Percentiles rank a stretch among this genome's conserved stretches.
These are phyloP conservation scores for Rhyacophila evoluta DNA, from an alignment of 2,888 invertebrate genomes.

Conservation along the genomic window DNA sequence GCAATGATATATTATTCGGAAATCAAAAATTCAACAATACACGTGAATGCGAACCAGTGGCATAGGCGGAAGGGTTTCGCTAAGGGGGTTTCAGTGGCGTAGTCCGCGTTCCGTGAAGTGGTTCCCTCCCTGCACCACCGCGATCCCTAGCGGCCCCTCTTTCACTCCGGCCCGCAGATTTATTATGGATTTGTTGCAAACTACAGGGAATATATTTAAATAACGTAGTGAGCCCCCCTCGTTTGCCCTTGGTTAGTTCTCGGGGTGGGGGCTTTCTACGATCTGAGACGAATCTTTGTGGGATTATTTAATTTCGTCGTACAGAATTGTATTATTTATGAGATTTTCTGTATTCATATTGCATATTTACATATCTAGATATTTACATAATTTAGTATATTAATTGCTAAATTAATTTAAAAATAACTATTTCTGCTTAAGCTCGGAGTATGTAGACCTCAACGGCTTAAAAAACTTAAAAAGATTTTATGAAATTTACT, in stretches of 20 bases:
- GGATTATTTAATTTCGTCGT: not conserved
- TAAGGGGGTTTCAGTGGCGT: constrained; percentile 20
- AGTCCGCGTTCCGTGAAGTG: constrained; percentile 28
- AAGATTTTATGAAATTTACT: too few species aligned
- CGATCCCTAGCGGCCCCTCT: constrained; percentile 18
- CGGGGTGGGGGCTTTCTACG: not conserved
- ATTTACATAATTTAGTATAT: too few species aligned
- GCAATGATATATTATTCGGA: not conserved
- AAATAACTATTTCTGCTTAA: too few species aligned
- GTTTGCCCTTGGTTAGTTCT: constrained; percentile 7
- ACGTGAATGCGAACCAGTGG: not conserved
- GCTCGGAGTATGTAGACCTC: too few species aligned
- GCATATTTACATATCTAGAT: too few species aligned
- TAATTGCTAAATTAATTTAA: too few species aligned
- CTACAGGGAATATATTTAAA: constrained; percentile 43
- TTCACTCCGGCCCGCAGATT: constrained; percentile 37
- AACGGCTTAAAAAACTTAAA: too few species aligned
- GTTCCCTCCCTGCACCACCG: constrained; percentile 1
- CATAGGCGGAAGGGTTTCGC: not conserved
- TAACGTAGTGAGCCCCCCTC: constrained; percentile 28
- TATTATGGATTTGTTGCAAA: constrained; percentile 50
- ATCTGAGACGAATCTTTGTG: not conserved
- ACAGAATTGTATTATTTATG: not conserved
- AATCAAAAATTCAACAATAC: not conserved
- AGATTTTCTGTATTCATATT: not conserved